Base-by-base conservation (phyloP, 2,888 invertebrate species). In the Lochmaea crataegi region DNA sequence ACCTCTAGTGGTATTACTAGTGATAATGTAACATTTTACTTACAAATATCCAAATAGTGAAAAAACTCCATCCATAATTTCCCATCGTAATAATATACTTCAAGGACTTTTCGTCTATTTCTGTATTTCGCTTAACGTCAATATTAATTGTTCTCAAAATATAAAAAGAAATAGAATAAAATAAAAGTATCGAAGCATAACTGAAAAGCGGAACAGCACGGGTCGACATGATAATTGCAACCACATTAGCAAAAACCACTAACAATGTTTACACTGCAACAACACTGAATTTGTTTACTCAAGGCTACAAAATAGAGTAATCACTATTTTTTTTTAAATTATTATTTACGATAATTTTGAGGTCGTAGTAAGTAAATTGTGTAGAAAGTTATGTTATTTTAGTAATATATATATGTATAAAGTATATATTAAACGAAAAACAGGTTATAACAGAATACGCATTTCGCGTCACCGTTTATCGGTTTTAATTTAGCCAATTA, bases 31-130 rank as follows among this genome's bases (percentile, higher is more conserved):
- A n/a, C n/a, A n/a, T 41, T 61, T 18, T 70, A 73, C 73, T 70
- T 73, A 73, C 70, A 56, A 73, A 70, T 12, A 63, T 66, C 73
- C 73, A 73, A 9, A 65, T 38, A 32, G 73, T 73, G 26, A 73
- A 73, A 63, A 51, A 73, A 41, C 32, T 41, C 6, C 38, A n/a
- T 41, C 16, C 53, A 56, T 56, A 73, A 5, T 45, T 64, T 14
- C 38, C 18, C 63, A 66, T 45, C 2, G n/a, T 38, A 22, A 22
- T 32, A 2, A 73, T 18, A 16, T 41, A 14, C 5, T 58, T 22
- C 32, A 18, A 18, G 0, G 38, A 10, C n/a, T 38, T 22, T 56
- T 67, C 18, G 16, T 18, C 18, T 56, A 4, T 58, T 12, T 14
- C n/a, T 32, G 11, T 16, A 2, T 48, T 14, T 48, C 2, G n/a